Evolutionary conservation across 2,797 vertebrate species (phyloP).

Genomic region (Agapornis canus): DNA sequence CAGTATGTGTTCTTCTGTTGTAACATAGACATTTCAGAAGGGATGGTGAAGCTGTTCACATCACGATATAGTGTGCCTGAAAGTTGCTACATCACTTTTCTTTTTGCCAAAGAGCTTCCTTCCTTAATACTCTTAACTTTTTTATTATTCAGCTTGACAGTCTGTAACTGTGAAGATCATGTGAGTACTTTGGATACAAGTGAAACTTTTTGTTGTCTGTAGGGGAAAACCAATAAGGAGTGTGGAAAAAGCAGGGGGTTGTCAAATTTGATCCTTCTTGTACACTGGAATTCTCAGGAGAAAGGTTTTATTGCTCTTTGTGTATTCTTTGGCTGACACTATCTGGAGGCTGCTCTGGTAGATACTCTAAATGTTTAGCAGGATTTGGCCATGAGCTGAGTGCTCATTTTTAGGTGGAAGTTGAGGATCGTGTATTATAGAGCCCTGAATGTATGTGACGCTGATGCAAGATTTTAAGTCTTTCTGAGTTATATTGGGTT

Average conservation of each 20-base stretch:
- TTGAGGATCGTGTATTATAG: not conserved
- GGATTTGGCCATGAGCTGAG: not conserved
- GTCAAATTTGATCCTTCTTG: not conserved
- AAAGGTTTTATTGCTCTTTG: not conserved
- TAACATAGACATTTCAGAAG: not conserved
- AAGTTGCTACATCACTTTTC: not conserved
- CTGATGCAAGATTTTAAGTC: not conserved
- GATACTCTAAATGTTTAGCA: not conserved
- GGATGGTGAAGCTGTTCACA: not conserved
- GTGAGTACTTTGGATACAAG: not conserved
- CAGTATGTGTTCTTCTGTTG: slow-evolving; percentile 72
- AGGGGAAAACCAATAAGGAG: not conserved
- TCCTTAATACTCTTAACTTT: not conserved
- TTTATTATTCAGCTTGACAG: not conserved
- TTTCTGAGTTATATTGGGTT: not conserved
- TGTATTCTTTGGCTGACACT: not conserved
- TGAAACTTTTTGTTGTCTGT: not conserved
- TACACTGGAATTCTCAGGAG: not conserved
- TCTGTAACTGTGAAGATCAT: not conserved
- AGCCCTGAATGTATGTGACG: not conserved
- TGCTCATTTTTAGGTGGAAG: not conserved
- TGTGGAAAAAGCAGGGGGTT: not conserved
- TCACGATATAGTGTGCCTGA: not conserved
- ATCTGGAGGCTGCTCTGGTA: not conserved
- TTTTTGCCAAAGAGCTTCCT: not conserved